Conservation (phyloP, 2,888 invertebrate species). For the Oligia strigilis region DNA sequence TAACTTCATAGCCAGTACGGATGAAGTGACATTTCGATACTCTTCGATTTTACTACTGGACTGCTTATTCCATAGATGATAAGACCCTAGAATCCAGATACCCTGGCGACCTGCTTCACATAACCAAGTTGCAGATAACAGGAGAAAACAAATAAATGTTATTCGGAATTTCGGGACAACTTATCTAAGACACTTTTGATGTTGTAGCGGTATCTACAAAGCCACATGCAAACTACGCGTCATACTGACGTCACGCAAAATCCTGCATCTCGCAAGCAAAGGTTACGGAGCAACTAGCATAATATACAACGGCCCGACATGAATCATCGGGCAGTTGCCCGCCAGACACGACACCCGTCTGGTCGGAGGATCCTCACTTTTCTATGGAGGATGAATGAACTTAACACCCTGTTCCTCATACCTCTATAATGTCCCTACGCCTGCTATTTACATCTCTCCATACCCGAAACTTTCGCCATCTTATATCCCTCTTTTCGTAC, state of each 20-base stretch:
- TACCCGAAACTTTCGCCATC: background rate
- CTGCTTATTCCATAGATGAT: conserved; percentile 25
- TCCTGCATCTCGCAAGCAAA: no score
- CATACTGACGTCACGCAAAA: no score
- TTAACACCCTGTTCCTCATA: no score
- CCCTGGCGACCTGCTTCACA: conserved; percentile 44
- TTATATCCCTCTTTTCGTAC: background rate
- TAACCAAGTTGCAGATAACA: background rate
- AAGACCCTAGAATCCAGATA: conserved; percentile 47
- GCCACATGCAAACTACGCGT: no score
- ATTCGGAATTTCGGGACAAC: no score
- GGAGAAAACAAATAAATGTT: background rate
- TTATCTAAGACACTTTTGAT: background rate
- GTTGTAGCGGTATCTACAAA: no score
- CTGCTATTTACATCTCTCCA: background rate
- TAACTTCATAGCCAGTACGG: conserved; percentile 25
- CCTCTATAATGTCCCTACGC: background rate
- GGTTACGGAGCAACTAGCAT: no score
- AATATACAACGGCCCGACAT: no score
- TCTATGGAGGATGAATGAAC: no score
- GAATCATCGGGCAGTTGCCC: no score
- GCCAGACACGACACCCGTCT: no score
- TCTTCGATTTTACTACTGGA: conserved; percentile 20
- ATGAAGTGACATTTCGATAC: conserved; percentile 41
- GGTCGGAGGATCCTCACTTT: no score